phyloP scores from a whole-genome alignment of 1,140 invertebrate species.

The Bombus soroeensis region DNA sequence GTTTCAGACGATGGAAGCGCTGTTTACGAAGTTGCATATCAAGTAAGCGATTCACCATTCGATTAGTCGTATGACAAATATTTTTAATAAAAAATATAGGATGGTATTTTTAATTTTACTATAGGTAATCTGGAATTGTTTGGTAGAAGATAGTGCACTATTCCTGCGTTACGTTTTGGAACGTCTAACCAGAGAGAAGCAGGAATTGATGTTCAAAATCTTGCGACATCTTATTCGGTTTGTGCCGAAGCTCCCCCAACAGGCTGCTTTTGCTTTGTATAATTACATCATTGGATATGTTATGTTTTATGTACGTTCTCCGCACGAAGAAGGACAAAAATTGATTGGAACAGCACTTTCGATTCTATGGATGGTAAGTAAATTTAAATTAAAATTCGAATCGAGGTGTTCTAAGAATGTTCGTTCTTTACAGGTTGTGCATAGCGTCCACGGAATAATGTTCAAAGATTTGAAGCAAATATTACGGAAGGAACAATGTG shows the following conservation, averaged over 20 bases:
- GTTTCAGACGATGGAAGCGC: conserved; percentile 96
- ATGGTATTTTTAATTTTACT: background rate
- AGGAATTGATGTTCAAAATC: conserved; percentile 97
- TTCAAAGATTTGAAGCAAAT: conserved; percentile 99
- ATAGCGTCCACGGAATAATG: conserved; percentile 99
- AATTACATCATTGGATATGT: conserved; percentile 99
- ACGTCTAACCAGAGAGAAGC: conserved; percentile 96
- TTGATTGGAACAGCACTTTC: conserved; percentile 96
- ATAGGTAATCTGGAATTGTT: conserved; percentile 97
- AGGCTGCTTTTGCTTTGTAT: conserved; percentile 99
- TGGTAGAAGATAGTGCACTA: conserved; percentile 98
- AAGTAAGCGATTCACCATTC: conserved; percentile 82
- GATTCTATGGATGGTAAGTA: conserved; percentile 95
- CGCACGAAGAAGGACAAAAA: conserved; percentile 96
- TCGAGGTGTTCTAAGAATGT: background rate
- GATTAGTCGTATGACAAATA: background rate
- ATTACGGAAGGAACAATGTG: conserved; percentile 98
- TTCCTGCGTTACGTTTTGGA: conserved; percentile 98
- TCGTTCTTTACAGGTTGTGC: conserved; percentile 88
- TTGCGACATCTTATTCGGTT: conserved; percentile 96
- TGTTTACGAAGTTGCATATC: conserved; percentile 95
- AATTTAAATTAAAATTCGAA: background rate
- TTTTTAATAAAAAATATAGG: background rate
- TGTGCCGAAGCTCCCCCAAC: conserved; percentile 96
- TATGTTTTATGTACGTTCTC: conserved; percentile 99